These are phyloP conservation scores for Micropoecilia bifurca DNA, from an alignment of 2,797 vertebrate genomes.

Conservation along the genomic window DNA sequence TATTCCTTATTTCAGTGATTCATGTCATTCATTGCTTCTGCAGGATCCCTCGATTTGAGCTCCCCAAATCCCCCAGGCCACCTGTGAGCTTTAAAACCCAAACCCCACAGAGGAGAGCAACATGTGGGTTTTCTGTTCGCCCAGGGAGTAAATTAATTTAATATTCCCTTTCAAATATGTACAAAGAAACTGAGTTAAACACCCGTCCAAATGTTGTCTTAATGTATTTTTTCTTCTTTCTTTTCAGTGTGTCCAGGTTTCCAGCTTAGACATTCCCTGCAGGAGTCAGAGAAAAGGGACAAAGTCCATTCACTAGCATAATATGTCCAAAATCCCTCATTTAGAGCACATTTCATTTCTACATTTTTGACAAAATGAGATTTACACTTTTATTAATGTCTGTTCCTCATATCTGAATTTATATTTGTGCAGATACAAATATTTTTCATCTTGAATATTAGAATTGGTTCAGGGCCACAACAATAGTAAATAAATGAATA, in stretches of 20 bases:
- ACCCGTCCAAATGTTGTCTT: neutral
- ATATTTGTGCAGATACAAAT: neutral
- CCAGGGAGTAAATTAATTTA: constrained; percentile 33
- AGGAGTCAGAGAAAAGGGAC: constrained; percentile 10
- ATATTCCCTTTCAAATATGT: constrained; percentile 18
- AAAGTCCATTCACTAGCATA: constrained; percentile 13
- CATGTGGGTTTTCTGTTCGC: constrained; percentile 28
- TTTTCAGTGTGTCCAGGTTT: neutral
- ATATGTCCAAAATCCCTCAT: neutral
- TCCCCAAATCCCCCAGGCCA: constrained; percentile 36
- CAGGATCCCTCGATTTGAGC: constrained; percentile 17
- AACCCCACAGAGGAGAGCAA: constrained; percentile 16
- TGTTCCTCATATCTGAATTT: neutral
- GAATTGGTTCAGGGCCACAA: neutral
- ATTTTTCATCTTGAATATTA: neutral
- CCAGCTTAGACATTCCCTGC: neutral
- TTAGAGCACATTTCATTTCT: neutral
- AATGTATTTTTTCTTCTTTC: neutral
- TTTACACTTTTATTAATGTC: neutral
- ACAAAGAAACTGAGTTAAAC: constrained; percentile 24
- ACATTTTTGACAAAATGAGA: neutral
- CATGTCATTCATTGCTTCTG: constrained; percentile 23
- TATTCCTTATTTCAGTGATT: constrained; percentile 41
- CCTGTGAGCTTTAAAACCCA: neutral
- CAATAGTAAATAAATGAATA: neutral